Evolutionary conservation across 1,140 invertebrate genomes (phyloP), one percentile per base, ranked within the genome.

Genomic region (Sogatella furcifera): DNA sequence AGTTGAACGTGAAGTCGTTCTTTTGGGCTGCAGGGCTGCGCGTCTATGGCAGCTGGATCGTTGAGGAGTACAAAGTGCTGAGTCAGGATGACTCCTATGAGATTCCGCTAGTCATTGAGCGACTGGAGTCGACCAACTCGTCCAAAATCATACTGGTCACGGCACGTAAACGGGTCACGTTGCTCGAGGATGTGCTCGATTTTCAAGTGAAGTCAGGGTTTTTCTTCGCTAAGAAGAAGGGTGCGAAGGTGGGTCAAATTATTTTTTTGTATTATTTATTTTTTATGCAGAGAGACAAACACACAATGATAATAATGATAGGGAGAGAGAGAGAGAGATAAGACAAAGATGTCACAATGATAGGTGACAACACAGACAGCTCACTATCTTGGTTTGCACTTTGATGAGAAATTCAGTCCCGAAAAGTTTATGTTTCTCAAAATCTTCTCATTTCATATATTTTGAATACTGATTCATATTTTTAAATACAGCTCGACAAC

Each of bases 171-270:
- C 68, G 67, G 17, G 60, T 62, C 61, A 54, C 61, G 14, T 19
- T 62, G 31, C 46, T 90, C 31, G 74, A 76, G 0, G 80, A 85
- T 63, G 83, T 91, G 6, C 81, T 86, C 68, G 87, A 93, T 67
- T 91, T 95, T 73, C 84, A 89, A 70, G 79, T 92, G 3, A 84
- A 82, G 69, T 88, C 84, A 8, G 86, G 91, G 62, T 94, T 87
- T 69, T 84, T 92, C 81, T 94, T 95, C 76, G 90, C 84, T 0
- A 88, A 85, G 0, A 84, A 77, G 66, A 79, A 64, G 57, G 31
- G 55, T 1, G 8, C 17, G 8, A 49, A 63, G 52, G 46, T 49
- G 15, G 21, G 46, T 49, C 17, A 2, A 49, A 2, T 4, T 3
- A 44, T 44, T 2, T 2, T 4, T 44, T 44, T 14, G 1, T 10